Percentiles rank a stretch among this genome's conserved stretches.
These are phyloP conservation scores for Erythrocercus mccallii DNA, from an alignment of 2,113 vertebrate species.

Conservation along the genomic window DNA sequence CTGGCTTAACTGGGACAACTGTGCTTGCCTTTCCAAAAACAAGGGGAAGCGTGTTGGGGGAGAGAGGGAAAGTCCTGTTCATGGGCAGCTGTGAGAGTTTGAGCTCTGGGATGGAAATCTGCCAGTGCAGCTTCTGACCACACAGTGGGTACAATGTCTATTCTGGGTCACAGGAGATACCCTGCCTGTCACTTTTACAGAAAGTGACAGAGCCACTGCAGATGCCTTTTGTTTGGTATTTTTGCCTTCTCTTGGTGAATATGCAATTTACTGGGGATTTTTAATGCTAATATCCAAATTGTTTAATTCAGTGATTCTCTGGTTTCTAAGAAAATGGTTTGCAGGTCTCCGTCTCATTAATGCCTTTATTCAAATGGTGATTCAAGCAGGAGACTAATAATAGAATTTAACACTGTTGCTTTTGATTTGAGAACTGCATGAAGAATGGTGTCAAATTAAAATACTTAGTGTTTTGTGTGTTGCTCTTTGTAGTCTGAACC, in stretches of 20 bases:
- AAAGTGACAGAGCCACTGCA: background rate
- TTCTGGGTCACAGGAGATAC: background rate
- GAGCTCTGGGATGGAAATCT: background rate
- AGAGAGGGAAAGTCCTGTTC: background rate
- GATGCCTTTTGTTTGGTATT: background rate
- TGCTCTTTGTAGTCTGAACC: conserved; percentile 12
- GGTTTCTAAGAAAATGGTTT: background rate
- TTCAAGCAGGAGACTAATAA: background rate
- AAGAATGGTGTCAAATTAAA: conserved; percentile 36
- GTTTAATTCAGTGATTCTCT: background rate
- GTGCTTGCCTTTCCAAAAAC: background rate
- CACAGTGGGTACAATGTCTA: rapidly evolving
- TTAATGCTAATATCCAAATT: background rate
- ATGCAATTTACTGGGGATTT: background rate
- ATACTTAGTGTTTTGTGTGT: background rate
- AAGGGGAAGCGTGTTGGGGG: background rate
- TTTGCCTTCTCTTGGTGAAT: background rate
- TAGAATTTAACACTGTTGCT: conserved; percentile 8
- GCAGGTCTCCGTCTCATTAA: background rate
- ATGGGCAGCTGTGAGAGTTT: background rate
- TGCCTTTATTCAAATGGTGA: conserved; percentile 4
- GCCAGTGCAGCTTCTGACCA: background rate
- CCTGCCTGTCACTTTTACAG: background rate
- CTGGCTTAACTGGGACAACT: background rate
- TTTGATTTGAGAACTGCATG: background rate